phyloP scores from a whole-genome alignment of 1,140 invertebrate species.

The Chlorops oryzae region DNA sequence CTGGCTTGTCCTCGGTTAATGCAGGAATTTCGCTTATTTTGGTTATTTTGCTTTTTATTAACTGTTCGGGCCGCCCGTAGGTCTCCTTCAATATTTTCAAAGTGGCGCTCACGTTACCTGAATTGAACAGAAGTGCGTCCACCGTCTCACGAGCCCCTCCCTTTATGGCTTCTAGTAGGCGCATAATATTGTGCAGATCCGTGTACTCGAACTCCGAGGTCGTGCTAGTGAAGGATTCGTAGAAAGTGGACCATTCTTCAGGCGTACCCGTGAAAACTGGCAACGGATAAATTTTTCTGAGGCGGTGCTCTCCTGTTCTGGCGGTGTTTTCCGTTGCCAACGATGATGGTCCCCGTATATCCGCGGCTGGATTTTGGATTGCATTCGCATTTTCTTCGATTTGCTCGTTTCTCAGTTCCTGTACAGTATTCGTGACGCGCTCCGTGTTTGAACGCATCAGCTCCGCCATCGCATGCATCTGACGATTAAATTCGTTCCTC shows the following conservation, averaged over 20 bases:
- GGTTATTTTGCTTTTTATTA: neutral
- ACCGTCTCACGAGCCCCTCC: neutral
- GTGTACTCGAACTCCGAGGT: neutral
- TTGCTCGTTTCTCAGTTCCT: too few relatives aligned
- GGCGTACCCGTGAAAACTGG: neutral
- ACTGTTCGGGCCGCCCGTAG: neutral
- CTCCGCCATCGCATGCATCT: too few relatives aligned
- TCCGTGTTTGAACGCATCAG: too few relatives aligned
- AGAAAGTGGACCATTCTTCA: neutral
- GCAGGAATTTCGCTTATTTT: neutral
- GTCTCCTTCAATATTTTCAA: neutral
- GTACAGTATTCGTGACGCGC: too few relatives aligned
- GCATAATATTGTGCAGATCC: neutral
- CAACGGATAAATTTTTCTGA: too few relatives aligned
- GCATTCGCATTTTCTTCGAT: too few relatives aligned
- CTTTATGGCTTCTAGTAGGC: neutral
- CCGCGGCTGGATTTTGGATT: too few relatives aligned
- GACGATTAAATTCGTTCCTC: too few relatives aligned
- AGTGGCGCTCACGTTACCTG: neutral
- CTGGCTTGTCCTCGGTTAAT: neutral
- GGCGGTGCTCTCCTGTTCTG: too few relatives aligned
- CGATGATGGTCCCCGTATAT: too few relatives aligned
- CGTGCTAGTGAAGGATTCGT: neutral
- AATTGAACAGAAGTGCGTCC: neutral
- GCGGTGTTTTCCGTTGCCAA: too few relatives aligned